Percentiles rank a stretch among this genome's conserved stretches.
Evolutionary conservation across 2,888 invertebrate species (phyloP).

Genomic region (Aspidiotus rigidus): DNA sequence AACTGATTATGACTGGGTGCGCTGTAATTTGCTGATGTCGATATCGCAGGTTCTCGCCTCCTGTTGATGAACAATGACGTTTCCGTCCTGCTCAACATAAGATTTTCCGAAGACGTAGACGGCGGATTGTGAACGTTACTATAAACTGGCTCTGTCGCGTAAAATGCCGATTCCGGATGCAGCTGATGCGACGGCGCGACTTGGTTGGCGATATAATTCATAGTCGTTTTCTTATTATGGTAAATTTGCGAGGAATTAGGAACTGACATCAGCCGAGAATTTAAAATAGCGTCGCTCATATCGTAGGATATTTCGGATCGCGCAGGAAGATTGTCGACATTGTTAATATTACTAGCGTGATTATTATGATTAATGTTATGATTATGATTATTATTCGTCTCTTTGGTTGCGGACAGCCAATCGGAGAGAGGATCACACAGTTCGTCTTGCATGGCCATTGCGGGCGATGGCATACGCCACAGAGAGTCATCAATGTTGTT

Average conservation of each 20-base stretch:
- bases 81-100: not conserved
- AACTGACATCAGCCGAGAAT: conserved; percentile 14
- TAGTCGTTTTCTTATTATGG: not conserved
- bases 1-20: conserved; percentile 13
- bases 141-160: conserved; percentile 7
- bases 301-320: conserved; percentile 24
- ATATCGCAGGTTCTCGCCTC: not conserved
- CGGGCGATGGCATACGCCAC: conserved; percentile 29
- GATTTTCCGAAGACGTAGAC: not conserved
- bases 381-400: conserved; percentile 15
- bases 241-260: conserved; percentile 7
- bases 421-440: conserved; percentile 34
- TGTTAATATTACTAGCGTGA: not conserved
- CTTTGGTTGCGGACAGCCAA: conserved; percentile 29
- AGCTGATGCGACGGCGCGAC: conserved; percentile 13
- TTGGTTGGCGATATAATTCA: not conserved
- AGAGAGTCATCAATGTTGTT: conserved; percentile 29
- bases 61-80: not conserved
- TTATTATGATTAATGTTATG: conserved; percentile 15
- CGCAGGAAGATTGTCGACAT: conserved; percentile 9
- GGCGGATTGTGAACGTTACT: not conserved
- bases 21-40: not conserved
- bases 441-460: conserved; percentile 31
- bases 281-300: conserved; percentile 20
- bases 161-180: conserved; percentile 24